Conservation (phyloP, 2,113 vertebrate species). For the Pheucticus melanocephalus region DNA sequence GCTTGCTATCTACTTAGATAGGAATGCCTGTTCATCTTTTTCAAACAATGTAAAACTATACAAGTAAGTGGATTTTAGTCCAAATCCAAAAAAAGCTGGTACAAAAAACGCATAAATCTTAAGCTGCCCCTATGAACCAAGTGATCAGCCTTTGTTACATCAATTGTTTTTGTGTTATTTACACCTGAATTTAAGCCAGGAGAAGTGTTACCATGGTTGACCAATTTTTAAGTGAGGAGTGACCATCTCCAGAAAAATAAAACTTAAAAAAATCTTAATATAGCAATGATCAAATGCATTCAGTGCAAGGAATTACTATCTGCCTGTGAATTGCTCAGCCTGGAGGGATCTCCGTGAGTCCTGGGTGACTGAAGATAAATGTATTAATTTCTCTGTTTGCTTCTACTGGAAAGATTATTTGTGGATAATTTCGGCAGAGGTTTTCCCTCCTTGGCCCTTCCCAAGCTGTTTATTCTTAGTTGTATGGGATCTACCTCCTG, state of each 20-base stretch:
- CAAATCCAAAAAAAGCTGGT: background rate
- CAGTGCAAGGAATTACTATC: background rate
- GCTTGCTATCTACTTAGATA: background rate
- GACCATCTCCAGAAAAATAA: background rate
- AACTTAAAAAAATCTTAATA: background rate
- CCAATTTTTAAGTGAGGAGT: background rate
- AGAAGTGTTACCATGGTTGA: background rate
- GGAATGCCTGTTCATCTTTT: background rate
- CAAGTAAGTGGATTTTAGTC: background rate
- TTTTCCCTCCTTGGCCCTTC: background rate
- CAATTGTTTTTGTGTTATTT: background rate
- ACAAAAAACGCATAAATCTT: background rate
- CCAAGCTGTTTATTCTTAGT: background rate
- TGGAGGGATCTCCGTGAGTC: background rate
- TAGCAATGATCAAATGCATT: background rate
- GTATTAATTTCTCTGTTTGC: background rate
- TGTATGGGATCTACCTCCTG: background rate
- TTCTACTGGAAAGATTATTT: background rate
- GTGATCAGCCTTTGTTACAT: background rate
- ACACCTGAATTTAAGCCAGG: background rate
- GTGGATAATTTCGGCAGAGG: background rate
- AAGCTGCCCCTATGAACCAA: fast-evolving
- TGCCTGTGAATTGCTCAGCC: background rate
- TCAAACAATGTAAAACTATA: background rate
- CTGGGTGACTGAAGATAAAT: background rate